These are phyloP conservation scores for Nineta flava DNA, from an alignment of 2,888 invertebrate genomes.

Conservation along the genomic window DNA sequence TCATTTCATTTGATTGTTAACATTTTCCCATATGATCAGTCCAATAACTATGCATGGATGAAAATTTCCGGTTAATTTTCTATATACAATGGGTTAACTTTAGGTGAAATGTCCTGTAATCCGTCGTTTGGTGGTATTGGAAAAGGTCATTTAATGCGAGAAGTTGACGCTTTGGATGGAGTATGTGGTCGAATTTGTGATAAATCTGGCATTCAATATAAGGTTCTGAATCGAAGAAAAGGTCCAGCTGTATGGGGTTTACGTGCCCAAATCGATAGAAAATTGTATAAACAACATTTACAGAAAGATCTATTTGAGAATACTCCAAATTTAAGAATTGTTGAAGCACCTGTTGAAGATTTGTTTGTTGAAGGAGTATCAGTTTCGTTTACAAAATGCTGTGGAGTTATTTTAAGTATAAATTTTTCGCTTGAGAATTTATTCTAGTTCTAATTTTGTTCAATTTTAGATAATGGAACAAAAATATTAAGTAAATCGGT, in stretches of 20 bases:
- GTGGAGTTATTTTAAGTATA: conserved; percentile 35
- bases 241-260: conserved; percentile 86
- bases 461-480: conserved; percentile 35
- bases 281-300: conserved; percentile 58
- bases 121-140: conserved; percentile 88
- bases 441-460: not conserved
- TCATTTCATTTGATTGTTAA: too few species aligned
- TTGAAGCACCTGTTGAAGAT: conserved; percentile 64
- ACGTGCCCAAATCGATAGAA: conserved; percentile 74
- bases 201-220: conserved; percentile 63
- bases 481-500: conserved; percentile 44
- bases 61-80: not conserved
- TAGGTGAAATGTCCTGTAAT: conserved; percentile 87
- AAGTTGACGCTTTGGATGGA: conserved; percentile 80
- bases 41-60: too few species aligned
- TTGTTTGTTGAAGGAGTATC: conserved; percentile 37
- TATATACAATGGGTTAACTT: conserved; percentile 11
- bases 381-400: conserved; percentile 23
- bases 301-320: conserved; percentile 49
- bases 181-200: conserved; percentile 70
- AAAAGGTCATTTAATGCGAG: conserved; percentile 75
- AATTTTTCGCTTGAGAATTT: conserved; percentile 5
- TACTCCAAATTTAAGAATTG: conserved; percentile 48
- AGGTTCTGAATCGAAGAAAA: conserved; percentile 58
- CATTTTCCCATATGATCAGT: not conserved